Base-by-base conservation (phyloP, 2,888 invertebrate species). In the Lacanobia oleracea region DNA sequence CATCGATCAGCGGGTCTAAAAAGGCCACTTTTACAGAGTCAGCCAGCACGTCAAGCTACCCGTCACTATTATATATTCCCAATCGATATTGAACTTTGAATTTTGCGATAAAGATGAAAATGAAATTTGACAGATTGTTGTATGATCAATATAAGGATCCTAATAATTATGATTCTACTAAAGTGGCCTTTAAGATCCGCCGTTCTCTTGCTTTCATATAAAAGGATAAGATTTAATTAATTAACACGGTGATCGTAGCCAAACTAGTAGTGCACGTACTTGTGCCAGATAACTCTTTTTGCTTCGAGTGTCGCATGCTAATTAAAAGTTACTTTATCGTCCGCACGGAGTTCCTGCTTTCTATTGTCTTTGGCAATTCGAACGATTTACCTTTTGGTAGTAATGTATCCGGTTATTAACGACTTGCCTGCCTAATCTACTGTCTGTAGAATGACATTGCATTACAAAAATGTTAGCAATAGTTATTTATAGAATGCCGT, bases 321-420 rank as follows among this genome's bases (percentile, higher is more conserved):
- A 86, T 86, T 84, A 86, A 79, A 86, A 81, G 75, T 84, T 76
- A 77, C 80, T 79, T 72, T 76, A 78, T 70, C 51, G 66, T 69
- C 54, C 63, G 57, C 61, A 50, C 40, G 68, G 27, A 66, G 70
- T 75, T 70, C 45, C 65, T 68, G 62, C 79, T 82, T 80, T 79
- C 79, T 79, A 72, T 79, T 79, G 82, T 82, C 33, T 61, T 66
- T 54, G 62, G 54, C 45, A 54, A 72, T 67, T 56, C 43, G 51
- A 59, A 70, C 53, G 78, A 59, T 76, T 62, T 62, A 63, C 67
- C 48, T 67, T 50, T 68, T 60, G 53, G 62, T 45, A 45, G 54
- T 76, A 68, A 76, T 59, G 59, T 66, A 50, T 80, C 77, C 80
- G 50, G 60, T 74, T 69, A 65, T 81, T 75, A 67, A 67, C 33